These are phyloP conservation scores for Trichacis sp. DNA, from an alignment of 2,888 invertebrate species.

Conservation along the genomic window DNA sequence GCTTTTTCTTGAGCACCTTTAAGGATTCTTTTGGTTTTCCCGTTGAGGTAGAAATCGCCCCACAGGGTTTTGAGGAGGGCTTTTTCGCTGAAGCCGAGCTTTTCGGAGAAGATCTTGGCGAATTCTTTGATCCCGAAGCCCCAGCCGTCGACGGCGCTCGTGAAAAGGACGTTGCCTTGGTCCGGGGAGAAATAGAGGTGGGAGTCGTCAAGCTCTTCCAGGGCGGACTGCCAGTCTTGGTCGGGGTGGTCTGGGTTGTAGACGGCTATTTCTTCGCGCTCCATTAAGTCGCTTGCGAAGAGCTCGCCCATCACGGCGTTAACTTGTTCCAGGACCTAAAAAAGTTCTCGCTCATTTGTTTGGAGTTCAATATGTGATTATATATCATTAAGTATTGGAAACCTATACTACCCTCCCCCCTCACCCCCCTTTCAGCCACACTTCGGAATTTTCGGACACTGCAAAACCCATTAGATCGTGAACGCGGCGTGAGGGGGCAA, in stretches of 20 bases:
- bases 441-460: no score
- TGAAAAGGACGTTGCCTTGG: constrained; percentile 95
- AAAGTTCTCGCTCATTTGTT: no score
- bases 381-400: no score
- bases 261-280: constrained; percentile 72
- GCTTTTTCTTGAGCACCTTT: constrained; percentile 92
- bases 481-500: no score
- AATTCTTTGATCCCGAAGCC: constrained; percentile 86
- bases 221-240: constrained; percentile 81
- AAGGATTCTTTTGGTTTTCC: constrained; percentile 85
- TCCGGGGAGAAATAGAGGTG: constrained; percentile 93
- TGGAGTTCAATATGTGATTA: no score
- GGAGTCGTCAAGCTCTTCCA: constrained; percentile 88
- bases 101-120: constrained; percentile 80
- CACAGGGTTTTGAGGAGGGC: constrained; percentile 86
- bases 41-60: constrained; percentile 93
- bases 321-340: constrained; percentile 82
- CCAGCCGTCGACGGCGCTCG: constrained; percentile 97
- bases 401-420: no score
- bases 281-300: constrained; percentile 85
- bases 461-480: no score
- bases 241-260: constrained; percentile 46
- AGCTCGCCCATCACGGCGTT: constrained; percentile 93
- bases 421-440: no score
- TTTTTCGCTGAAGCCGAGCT: constrained; percentile 80